A percentile compares a stretch with the other conserved stretches of the same genome.
These are phyloP conservation scores for Acanthis flammea DNA, from an alignment of 2,797 vertebrate species.

Conservation along the genomic window DNA sequence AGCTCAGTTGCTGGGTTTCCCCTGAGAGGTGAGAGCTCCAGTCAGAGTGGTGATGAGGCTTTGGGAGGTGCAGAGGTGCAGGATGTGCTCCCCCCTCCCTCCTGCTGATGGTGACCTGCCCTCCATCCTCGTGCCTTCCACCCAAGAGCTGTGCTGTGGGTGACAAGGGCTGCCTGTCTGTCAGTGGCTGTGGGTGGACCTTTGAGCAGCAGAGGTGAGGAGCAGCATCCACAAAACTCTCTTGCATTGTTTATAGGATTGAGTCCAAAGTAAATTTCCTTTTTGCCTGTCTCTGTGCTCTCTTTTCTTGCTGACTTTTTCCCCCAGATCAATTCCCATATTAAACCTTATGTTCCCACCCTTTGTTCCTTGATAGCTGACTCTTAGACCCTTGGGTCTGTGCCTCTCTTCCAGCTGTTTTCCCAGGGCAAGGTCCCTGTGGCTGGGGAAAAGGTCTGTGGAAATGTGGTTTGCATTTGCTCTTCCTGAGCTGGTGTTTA, in stretches of 20 bases:
- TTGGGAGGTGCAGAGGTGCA: not conserved
- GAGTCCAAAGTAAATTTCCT: constrained; percentile 63
- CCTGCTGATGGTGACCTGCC: not conserved
- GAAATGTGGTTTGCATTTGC: constrained; percentile 47
- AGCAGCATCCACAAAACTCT: not conserved
- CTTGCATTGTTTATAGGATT: not conserved
- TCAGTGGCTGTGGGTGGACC: not conserved
- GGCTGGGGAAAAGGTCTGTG: not conserved
- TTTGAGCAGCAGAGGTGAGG: not conserved
- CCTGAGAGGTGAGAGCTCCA: not conserved
- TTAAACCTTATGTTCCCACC: not conserved
- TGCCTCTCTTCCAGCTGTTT: constrained; percentile 41
- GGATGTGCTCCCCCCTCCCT: not conserved
- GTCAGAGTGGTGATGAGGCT: not conserved
- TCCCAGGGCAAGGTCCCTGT: not conserved
- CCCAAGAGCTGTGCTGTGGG: rapidly evolving
- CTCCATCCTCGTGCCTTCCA: not conserved
- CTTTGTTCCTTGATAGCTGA: constrained; percentile 43
- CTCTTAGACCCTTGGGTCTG: not conserved
- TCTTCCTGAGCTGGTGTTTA: constrained; percentile 37
- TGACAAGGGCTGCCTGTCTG: not conserved
- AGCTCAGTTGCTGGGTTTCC: not conserved
- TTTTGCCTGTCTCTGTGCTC: not conserved
- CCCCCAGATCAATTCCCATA: not conserved
- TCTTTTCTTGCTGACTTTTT: not conserved